These are phyloP conservation scores for Botia kubotai DNA, from an alignment of 2,797 vertebrate genomes.

Conservation along the genomic window DNA sequence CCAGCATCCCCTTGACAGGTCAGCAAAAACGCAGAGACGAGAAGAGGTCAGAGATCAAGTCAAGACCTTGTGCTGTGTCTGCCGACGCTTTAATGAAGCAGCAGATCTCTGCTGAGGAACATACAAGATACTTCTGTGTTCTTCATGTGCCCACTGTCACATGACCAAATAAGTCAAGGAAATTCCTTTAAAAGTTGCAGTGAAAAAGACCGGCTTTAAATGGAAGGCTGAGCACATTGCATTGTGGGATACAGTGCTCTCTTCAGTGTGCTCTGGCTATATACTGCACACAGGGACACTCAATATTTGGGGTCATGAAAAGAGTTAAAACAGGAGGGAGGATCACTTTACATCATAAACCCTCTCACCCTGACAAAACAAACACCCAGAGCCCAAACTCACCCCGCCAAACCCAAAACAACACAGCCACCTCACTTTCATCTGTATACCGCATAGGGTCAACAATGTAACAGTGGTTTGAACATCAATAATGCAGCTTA, in stretches of 20 bases:
- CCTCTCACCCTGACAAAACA: conserved; percentile 38
- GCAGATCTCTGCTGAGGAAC: neutral
- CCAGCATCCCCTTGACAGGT: conserved; percentile 49
- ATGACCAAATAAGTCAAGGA: too few relatives aligned
- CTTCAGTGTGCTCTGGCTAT: too few relatives aligned
- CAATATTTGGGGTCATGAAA: conserved; percentile 1
- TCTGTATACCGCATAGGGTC: conserved; percentile 57
- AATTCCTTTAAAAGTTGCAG: too few relatives aligned
- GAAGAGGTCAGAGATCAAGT: conserved; percentile 43
- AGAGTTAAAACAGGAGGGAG: neutral
- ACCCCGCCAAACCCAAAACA: conserved; percentile 53
- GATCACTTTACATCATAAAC: conserved; percentile 26
- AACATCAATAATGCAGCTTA: conserved; percentile 60
- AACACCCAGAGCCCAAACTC: conserved; percentile 49
- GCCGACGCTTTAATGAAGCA: neutral
- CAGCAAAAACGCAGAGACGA: conserved; percentile 20
- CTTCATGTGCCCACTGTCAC: too few relatives aligned
- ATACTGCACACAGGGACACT: too few relatives aligned
- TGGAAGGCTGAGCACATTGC: too few relatives aligned
- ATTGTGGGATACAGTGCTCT: neutral
- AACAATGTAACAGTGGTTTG: conserved; percentile 54
- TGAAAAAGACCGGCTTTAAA: too few relatives aligned
- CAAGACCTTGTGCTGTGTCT: conserved; percentile 11
- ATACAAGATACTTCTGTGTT: too few relatives aligned
- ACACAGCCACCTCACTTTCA: conserved; percentile 62